Evolutionary conservation across 2,888 invertebrate species (phyloP).

Genomic region (Cheilosia vernalis): DNA sequence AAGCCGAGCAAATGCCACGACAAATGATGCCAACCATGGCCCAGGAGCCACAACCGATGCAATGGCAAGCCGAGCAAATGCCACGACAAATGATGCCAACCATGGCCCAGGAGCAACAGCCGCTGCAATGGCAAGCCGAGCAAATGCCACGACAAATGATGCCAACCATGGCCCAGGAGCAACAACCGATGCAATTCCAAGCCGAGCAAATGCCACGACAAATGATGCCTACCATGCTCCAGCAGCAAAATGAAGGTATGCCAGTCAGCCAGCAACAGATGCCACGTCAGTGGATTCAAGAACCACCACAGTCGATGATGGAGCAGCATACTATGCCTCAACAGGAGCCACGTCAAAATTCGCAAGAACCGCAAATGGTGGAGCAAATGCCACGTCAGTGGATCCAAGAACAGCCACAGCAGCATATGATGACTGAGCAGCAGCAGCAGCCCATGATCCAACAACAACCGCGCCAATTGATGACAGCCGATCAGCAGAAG

Average conservation of each 20-base stretch:
- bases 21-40: background rate
- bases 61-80: slow-evolving; percentile 15
- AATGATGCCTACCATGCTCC: slow-evolving; percentile 1
- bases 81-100: slow-evolving; percentile 21
- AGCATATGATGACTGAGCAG: slow-evolving; percentile 21
- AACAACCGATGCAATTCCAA: slow-evolving; percentile 18
- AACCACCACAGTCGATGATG: slow-evolving; percentile 6
- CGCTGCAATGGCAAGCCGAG: slow-evolving; percentile 22
- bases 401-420: slow-evolving; percentile 42
- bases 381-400: slow-evolving; percentile 47
- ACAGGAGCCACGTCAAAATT: slow-evolving; percentile 6
- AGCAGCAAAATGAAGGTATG: slow-evolving; percentile 11
- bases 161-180: slow-evolving; percentile 6
- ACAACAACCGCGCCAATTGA: slow-evolving; percentile 34
- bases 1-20: slow-evolving; percentile 12
- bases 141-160: slow-evolving; percentile 24
- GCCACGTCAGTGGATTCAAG: slow-evolving; percentile 19
- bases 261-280: slow-evolving; percentile 21
- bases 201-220: slow-evolving; percentile 28
- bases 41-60: slow-evolving; percentile 2
- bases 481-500: slow-evolving; percentile 4
- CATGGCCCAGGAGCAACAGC: background rate
- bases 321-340: slow-evolving; percentile 4
- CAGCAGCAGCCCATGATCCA: slow-evolving; percentile 2
- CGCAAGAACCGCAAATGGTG: slow-evolving; percentile 19